Conservation (phyloP, 1,140 invertebrate species). For the Cyclargus thomasi region DNA sequence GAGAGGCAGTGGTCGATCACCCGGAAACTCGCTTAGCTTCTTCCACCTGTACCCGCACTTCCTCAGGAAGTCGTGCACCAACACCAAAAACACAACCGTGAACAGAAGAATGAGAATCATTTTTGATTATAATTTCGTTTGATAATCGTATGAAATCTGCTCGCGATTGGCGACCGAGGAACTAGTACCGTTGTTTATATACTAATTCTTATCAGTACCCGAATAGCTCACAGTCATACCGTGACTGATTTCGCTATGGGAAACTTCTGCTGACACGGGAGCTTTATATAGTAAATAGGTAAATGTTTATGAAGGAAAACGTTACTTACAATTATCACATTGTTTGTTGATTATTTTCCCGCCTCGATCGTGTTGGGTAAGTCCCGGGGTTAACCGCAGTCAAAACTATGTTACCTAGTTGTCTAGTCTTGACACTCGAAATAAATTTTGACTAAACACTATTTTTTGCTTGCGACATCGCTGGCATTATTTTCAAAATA, state of each 20-base stretch:
- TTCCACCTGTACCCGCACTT: slow-evolving; percentile 34
- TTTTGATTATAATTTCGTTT: background rate
- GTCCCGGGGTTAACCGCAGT: background rate
- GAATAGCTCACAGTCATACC: background rate
- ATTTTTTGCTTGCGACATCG: too few relatives aligned
- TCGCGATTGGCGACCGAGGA: background rate
- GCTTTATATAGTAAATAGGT: background rate
- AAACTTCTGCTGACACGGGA: background rate
- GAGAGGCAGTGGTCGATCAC: slow-evolving; percentile 37
- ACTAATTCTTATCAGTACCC: background rate
- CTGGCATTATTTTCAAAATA: too few relatives aligned
- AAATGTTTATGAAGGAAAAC: background rate
- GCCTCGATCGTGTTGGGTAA: background rate
- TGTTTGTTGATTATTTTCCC: background rate
- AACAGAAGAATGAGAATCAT: slow-evolving; percentile 28
- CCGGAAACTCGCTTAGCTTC: slow-evolving; percentile 38
- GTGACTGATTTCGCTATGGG: background rate
- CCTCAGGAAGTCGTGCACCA: slow-evolving; percentile 28
- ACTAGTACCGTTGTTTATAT: background rate
- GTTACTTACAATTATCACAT: background rate
- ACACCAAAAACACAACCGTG: slow-evolving; percentile 27
- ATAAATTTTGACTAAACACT: too few relatives aligned
- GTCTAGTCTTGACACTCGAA: too few relatives aligned
- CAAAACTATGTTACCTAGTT: too few relatives aligned
- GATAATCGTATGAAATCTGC: background rate